Evolutionary conservation across 2,888 invertebrate species (phyloP).

Genomic region (Pachydiplax longipennis): DNA sequence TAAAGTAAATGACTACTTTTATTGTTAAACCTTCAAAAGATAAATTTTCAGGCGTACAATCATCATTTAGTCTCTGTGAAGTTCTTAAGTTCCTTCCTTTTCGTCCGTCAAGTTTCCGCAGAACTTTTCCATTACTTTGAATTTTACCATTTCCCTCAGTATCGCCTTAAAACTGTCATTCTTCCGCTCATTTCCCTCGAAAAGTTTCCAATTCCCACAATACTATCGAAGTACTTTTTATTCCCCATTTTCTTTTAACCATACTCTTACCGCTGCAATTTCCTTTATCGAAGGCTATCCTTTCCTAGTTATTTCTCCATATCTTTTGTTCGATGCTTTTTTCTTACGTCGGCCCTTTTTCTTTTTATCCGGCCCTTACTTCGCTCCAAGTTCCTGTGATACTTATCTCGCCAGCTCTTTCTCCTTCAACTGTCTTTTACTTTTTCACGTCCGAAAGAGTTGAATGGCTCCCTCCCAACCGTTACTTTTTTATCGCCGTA

Average conservation of each 20-base stretch:
- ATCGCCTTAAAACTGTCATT: not conserved
- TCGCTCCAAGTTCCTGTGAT: not conserved
- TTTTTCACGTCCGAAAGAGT: not conserved
- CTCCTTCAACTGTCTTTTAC: not conserved
- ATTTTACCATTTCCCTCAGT: not conserved
- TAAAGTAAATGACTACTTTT: too few relatives aligned
- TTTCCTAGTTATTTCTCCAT: not conserved
- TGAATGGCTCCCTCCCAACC: not conserved
- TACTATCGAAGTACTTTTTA: not conserved
- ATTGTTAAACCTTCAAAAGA: too few relatives aligned
- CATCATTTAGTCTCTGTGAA: too few relatives aligned
- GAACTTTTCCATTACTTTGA: not conserved
- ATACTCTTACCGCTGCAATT: not conserved
- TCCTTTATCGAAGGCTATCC: not conserved
- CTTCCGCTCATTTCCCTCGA: not conserved
- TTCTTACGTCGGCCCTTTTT: not conserved
- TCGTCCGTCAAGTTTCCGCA: not conserved
- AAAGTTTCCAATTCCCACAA: too few relatives aligned
- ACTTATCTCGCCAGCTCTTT: not conserved
- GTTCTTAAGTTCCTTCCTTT: not conserved
- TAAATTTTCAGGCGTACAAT: too few relatives aligned
- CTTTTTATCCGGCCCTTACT: not conserved
- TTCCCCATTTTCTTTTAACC: not conserved
- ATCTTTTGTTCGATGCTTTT: not conserved
- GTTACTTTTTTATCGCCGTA: not conserved